Percentiles rank a stretch among this genome's conserved stretches.
phyloP scores from a whole-genome alignment of 2,888 invertebrate species.

The Synanthedon formicaeformis region DNA sequence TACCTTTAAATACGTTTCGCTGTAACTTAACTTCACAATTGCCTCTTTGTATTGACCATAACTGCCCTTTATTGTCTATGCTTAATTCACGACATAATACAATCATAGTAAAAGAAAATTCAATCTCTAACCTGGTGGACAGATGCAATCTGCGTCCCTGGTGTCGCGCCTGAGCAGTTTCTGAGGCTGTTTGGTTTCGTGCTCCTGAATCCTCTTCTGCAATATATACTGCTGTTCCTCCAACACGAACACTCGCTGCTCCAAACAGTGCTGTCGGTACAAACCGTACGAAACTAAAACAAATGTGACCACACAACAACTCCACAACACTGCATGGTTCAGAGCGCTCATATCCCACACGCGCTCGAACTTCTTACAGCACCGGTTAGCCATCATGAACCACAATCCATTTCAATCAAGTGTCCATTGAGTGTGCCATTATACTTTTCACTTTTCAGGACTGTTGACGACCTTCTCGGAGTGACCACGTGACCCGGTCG shows the following conservation, averaged over 20 bases:
- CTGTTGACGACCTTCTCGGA: background rate
- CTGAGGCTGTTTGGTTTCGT: conserved; percentile 16
- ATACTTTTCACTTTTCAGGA: background rate
- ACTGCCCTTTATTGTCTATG: too few species aligned
- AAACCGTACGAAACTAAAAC: conserved; percentile 46
- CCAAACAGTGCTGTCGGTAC: conserved; percentile 49
- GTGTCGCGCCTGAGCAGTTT: conserved; percentile 34
- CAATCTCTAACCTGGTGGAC: conserved; percentile 53
- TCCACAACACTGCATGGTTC: conserved; percentile 55
- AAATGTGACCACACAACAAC: conserved; percentile 49
- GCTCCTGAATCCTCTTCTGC: conserved; percentile 17
- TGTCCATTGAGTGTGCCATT: background rate
- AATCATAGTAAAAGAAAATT: too few species aligned
- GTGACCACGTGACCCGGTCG: conserved; percentile 7
- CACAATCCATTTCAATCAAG: background rate
- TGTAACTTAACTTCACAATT: too few species aligned
- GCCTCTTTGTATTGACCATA: too few species aligned
- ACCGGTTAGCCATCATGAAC: background rate
- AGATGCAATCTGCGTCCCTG: conserved; percentile 55
- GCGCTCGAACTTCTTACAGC: background rate
- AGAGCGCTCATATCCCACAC: conserved; percentile 36
- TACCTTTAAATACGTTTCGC: too few species aligned
- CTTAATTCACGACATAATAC: too few species aligned
- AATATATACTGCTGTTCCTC: conserved; percentile 30
- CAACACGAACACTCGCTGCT: conserved; percentile 43